Evolutionary conservation across 2,797 vertebrate species (phyloP), one percentile per base, ranked within the genome.

Genomic region (Podarcis lilfordi): DNA sequence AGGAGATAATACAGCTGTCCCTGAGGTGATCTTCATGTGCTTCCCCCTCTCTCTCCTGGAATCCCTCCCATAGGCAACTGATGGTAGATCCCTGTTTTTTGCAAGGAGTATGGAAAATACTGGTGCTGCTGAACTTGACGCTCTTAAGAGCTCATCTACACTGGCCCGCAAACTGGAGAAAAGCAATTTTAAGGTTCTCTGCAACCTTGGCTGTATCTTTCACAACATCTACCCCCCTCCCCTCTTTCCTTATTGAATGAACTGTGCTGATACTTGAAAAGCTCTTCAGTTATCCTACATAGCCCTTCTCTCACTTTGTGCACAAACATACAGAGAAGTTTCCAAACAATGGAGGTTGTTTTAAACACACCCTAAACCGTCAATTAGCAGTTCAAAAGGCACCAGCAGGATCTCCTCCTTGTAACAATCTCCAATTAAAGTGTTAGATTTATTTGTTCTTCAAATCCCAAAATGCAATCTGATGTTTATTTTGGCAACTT

Each of bases 401-500:
- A 59, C 7, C 40, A 80, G 69, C 2, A 19, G 17, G 93, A 90
- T 93, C 80, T 88, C 86, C 8, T 17, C 0, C 5, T 88, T 90
- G 4, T 84, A 91, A 84, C 43, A 55, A 81, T 74, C 25, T 25
- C 45, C 86, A 87, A 81, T 87, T 87, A 85, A 86, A 80, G 10
- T 76, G 50, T 86, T 66, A 84, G 71, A 86, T 91, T 85, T 85
- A 89, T 92, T 90, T 92, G 72, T 88, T 93, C 79, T 59, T 85
- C 43, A 80, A 84, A 91, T 75, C 66, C 27, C 68, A 74, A 76
- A 88, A 78, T 13, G 84, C 7, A 76, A 5, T 3, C 55, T 85
- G 81, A 45, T 91, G 92, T 91, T 94, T 94, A 74, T 89, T 92
- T 96, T 93, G 92, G 91, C 68, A 84, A 79, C 29, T 8, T 82